A percentile compares a stretch with the other conserved stretches of the same genome.
Evolutionary conservation across 2,797 vertebrate species (phyloP).

Genomic region (Chiloscyllium punctatum): DNA sequence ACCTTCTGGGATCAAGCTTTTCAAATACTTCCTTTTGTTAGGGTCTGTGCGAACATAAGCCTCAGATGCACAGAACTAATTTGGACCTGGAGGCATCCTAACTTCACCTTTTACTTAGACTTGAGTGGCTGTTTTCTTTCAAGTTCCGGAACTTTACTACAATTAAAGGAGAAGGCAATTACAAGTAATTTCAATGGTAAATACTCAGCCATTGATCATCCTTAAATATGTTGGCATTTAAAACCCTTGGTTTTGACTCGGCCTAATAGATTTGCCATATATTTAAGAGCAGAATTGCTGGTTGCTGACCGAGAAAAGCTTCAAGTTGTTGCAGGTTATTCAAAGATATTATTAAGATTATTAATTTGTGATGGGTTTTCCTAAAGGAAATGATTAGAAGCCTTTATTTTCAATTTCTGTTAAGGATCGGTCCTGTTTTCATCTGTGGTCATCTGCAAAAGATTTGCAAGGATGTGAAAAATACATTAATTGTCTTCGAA

Average conservation of each 20-base stretch:
- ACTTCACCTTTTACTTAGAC: not conserved
- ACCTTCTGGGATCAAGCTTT: not conserved
- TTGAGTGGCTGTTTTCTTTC: not conserved
- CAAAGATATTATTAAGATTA: not conserved
- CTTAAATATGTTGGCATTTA: not conserved
- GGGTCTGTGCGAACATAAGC: not conserved
- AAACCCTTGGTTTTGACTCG: not conserved
- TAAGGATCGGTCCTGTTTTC: not conserved
- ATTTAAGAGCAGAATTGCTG: not conserved
- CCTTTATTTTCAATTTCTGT: not conserved
- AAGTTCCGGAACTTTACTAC: not conserved
- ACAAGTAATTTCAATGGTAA: not conserved
- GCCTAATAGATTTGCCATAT: not conserved
- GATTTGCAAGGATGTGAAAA: not conserved
- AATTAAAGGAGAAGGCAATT: slow-evolving; percentile 14
- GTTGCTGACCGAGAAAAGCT: not conserved
- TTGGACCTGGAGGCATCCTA: not conserved
- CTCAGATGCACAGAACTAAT: not conserved
- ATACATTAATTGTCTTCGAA: not conserved
- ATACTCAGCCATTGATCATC: slow-evolving; percentile 13
- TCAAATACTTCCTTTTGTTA: not conserved
- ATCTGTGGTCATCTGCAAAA: not conserved
- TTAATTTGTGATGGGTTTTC: not conserved
- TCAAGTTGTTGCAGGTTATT: not conserved
- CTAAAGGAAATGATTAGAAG: not conserved